Evolutionary conservation across 2,888 invertebrate species (phyloP), one percentile per base, ranked within the genome.

Genomic region (Cephalotes varians): DNA sequence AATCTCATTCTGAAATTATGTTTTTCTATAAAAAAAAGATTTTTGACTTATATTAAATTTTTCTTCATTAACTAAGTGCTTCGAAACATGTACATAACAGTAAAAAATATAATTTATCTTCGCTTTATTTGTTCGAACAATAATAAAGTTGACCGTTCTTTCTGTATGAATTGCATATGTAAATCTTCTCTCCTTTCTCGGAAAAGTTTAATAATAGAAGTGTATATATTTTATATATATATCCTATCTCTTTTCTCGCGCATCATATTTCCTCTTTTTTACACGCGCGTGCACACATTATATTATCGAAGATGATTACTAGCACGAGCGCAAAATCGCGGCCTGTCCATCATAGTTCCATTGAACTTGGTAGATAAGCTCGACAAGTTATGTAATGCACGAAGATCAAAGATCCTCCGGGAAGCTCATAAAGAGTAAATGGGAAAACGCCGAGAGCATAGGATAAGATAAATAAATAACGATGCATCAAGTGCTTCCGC

Each of bases 391-490:
- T n/a, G 2, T n/a, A 34, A 18, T n/a, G 25, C 73, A 54, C 5
- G n/a, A 40, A 28, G 37, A 76, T 76, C 71, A 77, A 77, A 77
- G 54, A 40, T n/a, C n/a, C n/a, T n/a, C n/a, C 40, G 51, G 31
- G 28, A 67, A 54, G 28, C 51, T 31, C 54, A 67, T 77, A 40
- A 54, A 77, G 51, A 54, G n/a, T 25, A 54, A 69, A 77, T 40
- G 37, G 15, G 40, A 77, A 77, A 67, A 40, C 21, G 21, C 21
- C n/a, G 15, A 51, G 37, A 76, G 28, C 51, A 51, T 3, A 40
- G 2, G 12, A 7, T 9, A 54, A 67, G 40, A 77, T 77, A 77
- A 77, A 69, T 40, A 77, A 77, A 77, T 40, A 40, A 21, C 9
- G 51, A 51, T n/a, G 10, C 40, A n/a, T 62, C 62, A 62, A 64